These are phyloP conservation scores for Calosoma granatense DNA, from an alignment of 1,140 invertebrate genomes.

Conservation along the genomic window DNA sequence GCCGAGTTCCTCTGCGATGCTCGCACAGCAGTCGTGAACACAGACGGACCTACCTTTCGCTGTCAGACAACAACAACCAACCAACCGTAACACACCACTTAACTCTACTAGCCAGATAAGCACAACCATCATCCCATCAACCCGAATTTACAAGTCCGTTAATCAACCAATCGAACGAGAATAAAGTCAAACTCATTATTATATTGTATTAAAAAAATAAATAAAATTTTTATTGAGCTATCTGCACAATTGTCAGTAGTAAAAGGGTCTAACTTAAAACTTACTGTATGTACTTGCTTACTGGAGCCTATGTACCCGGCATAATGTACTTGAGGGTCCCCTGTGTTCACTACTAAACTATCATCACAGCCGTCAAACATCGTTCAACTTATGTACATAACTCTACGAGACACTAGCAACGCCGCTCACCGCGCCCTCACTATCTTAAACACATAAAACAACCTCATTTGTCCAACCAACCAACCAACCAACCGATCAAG, in stretches of 20 bases:
- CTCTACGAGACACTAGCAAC: slow-evolving; percentile 10
- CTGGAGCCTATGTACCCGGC: too few relatives aligned
- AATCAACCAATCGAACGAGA: not conserved
- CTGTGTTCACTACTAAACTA: slow-evolving; percentile 29
- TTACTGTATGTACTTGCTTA: slow-evolving; percentile 2
- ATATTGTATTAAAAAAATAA: not conserved
- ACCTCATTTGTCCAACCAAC: slow-evolving; percentile 4
- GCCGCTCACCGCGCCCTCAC: too few relatives aligned
- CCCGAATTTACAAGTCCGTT: too few relatives aligned
- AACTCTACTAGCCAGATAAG: too few relatives aligned
- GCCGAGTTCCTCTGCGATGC: slow-evolving; percentile 39
- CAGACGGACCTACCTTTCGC: slow-evolving; percentile 31
- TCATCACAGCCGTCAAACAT: slow-evolving; percentile 23
- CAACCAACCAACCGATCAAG: not conserved
- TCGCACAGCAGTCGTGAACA: slow-evolving; percentile 32
- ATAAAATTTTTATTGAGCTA: slow-evolving; percentile 15
- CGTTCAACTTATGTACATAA: slow-evolving; percentile 15
- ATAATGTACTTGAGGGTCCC: slow-evolving; percentile 20
- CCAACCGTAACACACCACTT: too few relatives aligned
- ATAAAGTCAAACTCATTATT: slow-evolving; percentile 9
- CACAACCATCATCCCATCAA: too few relatives aligned
- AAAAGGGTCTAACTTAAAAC: slow-evolving; percentile 7
- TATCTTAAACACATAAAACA: slow-evolving; percentile 10
- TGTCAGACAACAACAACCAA: slow-evolving; percentile 14
- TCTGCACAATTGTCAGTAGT: not conserved